These are phyloP conservation scores for Eugnorisma glareosa DNA, from an alignment of 2,888 invertebrate species.

Conservation along the genomic window DNA sequence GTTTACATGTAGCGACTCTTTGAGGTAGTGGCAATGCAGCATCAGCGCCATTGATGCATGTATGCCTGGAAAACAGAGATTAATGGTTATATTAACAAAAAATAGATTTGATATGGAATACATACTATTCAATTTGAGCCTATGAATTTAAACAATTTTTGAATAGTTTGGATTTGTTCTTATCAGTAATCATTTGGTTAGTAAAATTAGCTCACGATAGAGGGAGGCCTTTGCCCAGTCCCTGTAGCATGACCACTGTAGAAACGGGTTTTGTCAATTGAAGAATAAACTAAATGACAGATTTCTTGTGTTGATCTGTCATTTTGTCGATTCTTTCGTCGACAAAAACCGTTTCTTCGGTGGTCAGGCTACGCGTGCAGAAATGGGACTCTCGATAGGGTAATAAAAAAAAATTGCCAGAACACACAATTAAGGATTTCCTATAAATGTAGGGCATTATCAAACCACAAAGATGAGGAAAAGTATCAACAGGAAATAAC, in stretches of 20 bases:
- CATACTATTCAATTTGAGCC: neutral
- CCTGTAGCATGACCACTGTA: too few species aligned
- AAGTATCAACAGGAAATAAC: conserved; percentile 10
- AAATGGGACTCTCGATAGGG: neutral
- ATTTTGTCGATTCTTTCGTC: too few species aligned
- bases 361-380: too few species aligned
- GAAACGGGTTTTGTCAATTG: too few species aligned
- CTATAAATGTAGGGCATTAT: neutral
- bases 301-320: too few species aligned
- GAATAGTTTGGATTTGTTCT: neutral
- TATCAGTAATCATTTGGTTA: neutral
- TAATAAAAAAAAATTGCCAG: neutral
- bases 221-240: neutral
- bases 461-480: neutral
- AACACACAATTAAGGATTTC: neutral
- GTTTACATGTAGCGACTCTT: conserved; percentile 86
- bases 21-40: conserved; percentile 85
- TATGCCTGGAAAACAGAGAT: conserved; percentile 74
- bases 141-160: neutral
- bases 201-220: neutral
- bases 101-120: neutral
- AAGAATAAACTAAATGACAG: too few species aligned
- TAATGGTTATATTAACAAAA: neutral
- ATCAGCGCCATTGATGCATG: conserved; percentile 82
- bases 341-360: too few species aligned